Conservation (phyloP, 1,140 invertebrate genomes). For the Heliconius congener region DNA sequence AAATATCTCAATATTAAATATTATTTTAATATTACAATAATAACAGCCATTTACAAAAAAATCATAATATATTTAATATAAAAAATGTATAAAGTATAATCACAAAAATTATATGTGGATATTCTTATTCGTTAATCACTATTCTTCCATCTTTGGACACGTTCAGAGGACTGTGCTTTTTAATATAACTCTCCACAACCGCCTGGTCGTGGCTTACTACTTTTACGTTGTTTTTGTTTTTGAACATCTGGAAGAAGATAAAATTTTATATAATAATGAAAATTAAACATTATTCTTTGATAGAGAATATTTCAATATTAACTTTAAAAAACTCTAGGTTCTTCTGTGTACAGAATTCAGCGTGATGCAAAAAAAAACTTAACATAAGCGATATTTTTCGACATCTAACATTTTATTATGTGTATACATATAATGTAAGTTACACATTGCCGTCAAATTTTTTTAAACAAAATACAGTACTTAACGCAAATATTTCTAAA, state of each 20-base stretch:
- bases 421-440: too few relatives aligned
- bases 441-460: too few relatives aligned
- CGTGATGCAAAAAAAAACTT: too few relatives aligned
- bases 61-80: not conserved
- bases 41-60: not conserved
- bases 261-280: not conserved
- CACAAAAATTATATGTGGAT: not conserved
- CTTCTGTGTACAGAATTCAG: too few relatives aligned
- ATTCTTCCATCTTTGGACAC: conserved; percentile 45
- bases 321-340: too few relatives aligned
- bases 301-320: too few relatives aligned
- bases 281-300: too few relatives aligned
- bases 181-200: conserved; percentile 45
- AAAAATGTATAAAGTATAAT: not conserved
- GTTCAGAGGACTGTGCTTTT: conserved; percentile 48
- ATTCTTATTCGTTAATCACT: conserved; percentile 31
- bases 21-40: conserved; percentile 5
- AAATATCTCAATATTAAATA: not conserved
- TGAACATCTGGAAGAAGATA: conserved; percentile 44
- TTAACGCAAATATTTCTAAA: too few relatives aligned
- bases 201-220: conserved; percentile 50
- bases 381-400: too few relatives aligned
- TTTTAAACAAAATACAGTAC: too few relatives aligned
- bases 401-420: too few relatives aligned
- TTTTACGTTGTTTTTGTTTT: conserved; percentile 43